A percentile compares a stretch with the other conserved stretches of the same genome.
Evolutionary conservation across 1,140 invertebrate genomes (phyloP).

Genomic region (Atta colombica): DNA sequence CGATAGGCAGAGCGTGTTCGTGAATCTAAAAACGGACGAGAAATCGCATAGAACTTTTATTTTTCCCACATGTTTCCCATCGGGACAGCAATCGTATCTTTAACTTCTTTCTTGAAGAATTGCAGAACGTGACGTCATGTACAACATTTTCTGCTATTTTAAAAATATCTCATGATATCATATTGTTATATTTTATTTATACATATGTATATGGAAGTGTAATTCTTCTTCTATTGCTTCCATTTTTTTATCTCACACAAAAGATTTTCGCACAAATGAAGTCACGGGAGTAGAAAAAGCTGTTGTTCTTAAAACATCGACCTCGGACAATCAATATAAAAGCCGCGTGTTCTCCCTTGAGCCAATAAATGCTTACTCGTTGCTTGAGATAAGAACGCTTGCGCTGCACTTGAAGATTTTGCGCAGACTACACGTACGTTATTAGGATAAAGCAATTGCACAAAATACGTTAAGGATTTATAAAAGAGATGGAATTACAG

Average conservation of each 20-base stretch:
- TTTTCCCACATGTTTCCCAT: constrained; percentile 26
- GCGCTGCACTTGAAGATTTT: constrained; percentile 47
- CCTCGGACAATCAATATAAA: constrained; percentile 59
- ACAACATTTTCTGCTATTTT: constrained; percentile 5
- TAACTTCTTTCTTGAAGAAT: constrained; percentile 17
- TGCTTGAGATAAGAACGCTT: constrained; percentile 34
- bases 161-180: constrained; percentile 19
- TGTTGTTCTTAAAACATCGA: constrained; percentile 46
- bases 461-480: background rate
- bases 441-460: constrained; percentile 17
- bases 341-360: constrained; percentile 51
- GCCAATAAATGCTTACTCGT: constrained; percentile 51
- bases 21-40: constrained; percentile 75
- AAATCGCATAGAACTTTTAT: constrained; percentile 58
- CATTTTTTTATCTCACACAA: background rate
- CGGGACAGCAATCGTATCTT: constrained; percentile 22
- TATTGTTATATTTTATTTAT: constrained; percentile 10
- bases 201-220: background rate
- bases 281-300: background rate
- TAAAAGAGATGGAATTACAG: background rate
- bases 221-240: background rate
- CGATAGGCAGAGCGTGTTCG: constrained; percentile 71
- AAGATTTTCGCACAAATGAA: constrained; percentile 35
- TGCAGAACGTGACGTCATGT: constrained; percentile 32
- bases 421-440: background rate